phyloP scores from a whole-genome alignment of 2,888 invertebrate genomes.

The Aporophyla nigra region DNA sequence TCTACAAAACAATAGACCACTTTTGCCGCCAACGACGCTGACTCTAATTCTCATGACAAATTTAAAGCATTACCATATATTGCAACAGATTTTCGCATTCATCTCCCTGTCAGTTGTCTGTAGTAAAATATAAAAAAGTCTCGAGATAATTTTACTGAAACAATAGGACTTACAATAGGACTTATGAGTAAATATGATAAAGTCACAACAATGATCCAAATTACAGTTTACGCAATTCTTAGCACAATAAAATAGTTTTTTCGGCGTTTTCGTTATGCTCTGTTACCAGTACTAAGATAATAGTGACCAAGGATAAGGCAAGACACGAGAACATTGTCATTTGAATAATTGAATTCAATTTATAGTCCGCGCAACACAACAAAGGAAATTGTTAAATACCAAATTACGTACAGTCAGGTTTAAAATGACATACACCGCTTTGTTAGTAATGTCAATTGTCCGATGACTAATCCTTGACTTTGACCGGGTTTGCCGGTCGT shows the following conservation, averaged over 20 bases:
- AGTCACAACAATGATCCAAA: conserved; percentile 45
- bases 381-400: conserved; percentile 12
- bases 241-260: conserved; percentile 46
- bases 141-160: background rate
- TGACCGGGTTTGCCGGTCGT: conserved; percentile 17
- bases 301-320: conserved; percentile 24
- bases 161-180: conserved; percentile 40
- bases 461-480: conserved; percentile 33
- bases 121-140: background rate
- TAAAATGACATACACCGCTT: conserved; percentile 12
- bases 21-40: background rate
- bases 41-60: background rate
- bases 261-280: conserved; percentile 51
- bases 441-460: conserved; percentile 25
- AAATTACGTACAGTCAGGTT: conserved; percentile 19
- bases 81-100: background rate
- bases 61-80: background rate
- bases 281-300: conserved; percentile 46
- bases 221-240: conserved; percentile 44
- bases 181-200: conserved; percentile 45
- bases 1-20: background rate
- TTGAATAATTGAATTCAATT: conserved; percentile 39
- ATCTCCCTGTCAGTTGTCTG: background rate
- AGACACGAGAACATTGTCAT: conserved; percentile 13
- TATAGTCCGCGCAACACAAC: conserved; percentile 11